Evolutionary conservation across 2,113 vertebrate species (phyloP), one percentile per base, ranked within the genome.

Genomic region (Sorex fumeus): DNA sequence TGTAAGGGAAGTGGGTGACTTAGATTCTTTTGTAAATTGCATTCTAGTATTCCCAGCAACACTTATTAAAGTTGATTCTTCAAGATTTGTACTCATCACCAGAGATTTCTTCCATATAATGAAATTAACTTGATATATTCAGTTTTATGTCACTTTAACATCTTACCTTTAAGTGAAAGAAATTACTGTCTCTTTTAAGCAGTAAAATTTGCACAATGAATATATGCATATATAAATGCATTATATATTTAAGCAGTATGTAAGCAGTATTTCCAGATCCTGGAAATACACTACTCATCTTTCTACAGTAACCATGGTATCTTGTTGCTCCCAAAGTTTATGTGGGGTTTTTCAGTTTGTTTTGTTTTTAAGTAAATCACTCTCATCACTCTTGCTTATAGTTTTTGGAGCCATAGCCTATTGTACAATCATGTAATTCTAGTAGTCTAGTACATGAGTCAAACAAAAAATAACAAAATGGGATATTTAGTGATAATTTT

Each of bases 101-200:
- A 47, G 81, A 90, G 70, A 79, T 36, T 78, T 78, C 21, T 32
- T 82, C 60, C 5, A 45, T 77, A 15, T 3, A n/a, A 7, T 79
- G 21, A 92, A 18, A 90, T 34, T n/a, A 21, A 0, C 50, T 79
- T 45, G 84, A 2, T 50, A 57, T 80, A 0, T 50, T 77, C 50
- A 3, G 40, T 21, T 92, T 72, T 79, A 3, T 57, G 10, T n/a
- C 76, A 30, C 85, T 92, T 92, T 11, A 81, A 18, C 45, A 78
- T 25, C 21, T 81, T 79, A 8, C 10, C 1, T 19, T 92, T 92
- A 82, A 67, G 32, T 88, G 0, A 74, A 84, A 78, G 53, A 69
- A 82, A 13, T 88, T 47, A 87, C 15, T 43, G 19, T 71, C 13
- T 77, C 25, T 11, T 69, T n/a, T 16, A 32, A 11, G 66, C 16